These are phyloP conservation scores for Ginglymostoma cirratum DNA, from an alignment of 2,113 vertebrate genomes.

Conservation along the genomic window DNA sequence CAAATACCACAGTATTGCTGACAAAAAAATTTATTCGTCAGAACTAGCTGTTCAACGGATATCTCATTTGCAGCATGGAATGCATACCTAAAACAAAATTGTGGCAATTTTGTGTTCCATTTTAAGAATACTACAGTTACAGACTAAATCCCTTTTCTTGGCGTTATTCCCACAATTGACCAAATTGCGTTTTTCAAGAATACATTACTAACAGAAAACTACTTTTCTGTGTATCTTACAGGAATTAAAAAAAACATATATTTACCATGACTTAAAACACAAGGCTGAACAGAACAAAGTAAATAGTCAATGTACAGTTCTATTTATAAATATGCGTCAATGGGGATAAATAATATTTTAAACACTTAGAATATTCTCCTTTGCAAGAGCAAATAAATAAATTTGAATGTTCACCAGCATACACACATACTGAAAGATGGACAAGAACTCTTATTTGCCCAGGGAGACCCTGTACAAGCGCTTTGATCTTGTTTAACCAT, in stretches of 20 bases:
- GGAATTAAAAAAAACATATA: slow-evolving; percentile 29
- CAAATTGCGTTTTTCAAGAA: slow-evolving; percentile 16
- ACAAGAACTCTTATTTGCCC: slow-evolving; percentile 68
- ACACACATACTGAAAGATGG: slow-evolving; percentile 71
- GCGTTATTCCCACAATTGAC: slow-evolving; percentile 36
- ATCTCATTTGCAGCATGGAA: slow-evolving; percentile 77
- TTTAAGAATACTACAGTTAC: slow-evolving; percentile 38
- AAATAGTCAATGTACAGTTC: slow-evolving; percentile 70
- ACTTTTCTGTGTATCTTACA: slow-evolving; percentile 37
- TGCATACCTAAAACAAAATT: slow-evolving; percentile 78
- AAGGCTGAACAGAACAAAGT: slow-evolving; percentile 63
- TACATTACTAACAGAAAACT: slow-evolving; percentile 37
- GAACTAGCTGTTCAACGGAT: slow-evolving; percentile 53
- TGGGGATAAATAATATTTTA: slow-evolving; percentile 90
- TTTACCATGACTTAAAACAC: slow-evolving; percentile 55
- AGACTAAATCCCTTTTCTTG: slow-evolving; percentile 29
- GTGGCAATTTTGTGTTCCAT: slow-evolving; percentile 31
- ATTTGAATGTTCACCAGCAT: slow-evolving; percentile 79
- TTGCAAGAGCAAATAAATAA: slow-evolving; percentile 89
- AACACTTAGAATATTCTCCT: slow-evolving; percentile 78
- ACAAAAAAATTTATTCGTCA: slow-evolving; percentile 55
- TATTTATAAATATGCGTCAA: slow-evolving; percentile 73
- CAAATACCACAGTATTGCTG: slow-evolving; percentile 33
- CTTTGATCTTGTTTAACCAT: slow-evolving; percentile 67
- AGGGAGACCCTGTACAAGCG: slow-evolving; percentile 69